These are phyloP conservation scores for Montipora efflorescens DNA, from an alignment of 64 coral and sea anemone genomes.

Conservation along the genomic window DNA sequence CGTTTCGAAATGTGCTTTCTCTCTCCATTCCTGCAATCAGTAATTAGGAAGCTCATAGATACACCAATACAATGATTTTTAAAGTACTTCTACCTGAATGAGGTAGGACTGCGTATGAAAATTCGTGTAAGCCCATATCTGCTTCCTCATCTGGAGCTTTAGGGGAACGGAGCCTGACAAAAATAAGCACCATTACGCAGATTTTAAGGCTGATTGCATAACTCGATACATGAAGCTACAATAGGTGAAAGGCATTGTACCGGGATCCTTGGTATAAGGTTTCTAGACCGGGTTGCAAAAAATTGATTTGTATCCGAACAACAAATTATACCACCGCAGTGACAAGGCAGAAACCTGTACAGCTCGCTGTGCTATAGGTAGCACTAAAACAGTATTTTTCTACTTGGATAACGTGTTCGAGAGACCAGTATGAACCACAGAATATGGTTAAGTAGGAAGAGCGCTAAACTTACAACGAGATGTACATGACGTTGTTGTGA, in stretches of 20 bases:
- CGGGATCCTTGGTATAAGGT: not conserved
- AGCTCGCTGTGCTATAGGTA: too few species aligned
- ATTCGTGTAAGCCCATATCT: slow-evolving; percentile 97
- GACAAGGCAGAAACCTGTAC: too few species aligned
- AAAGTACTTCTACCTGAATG: slow-evolving; percentile 74
- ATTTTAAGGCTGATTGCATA: not conserved
- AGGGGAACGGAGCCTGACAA: slow-evolving; percentile 81
- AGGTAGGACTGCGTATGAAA: slow-evolving; percentile 90
- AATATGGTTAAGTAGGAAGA: not conserved
- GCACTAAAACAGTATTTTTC: not conserved
- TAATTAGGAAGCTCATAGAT: too few species aligned
- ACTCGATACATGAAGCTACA: not conserved
- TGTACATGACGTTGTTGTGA: slow-evolving; percentile 83
- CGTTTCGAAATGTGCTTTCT: too few species aligned
- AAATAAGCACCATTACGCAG: not conserved
- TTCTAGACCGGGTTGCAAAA: too few species aligned
- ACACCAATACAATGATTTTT: too few species aligned
- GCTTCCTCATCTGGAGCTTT: slow-evolving; percentile 89
- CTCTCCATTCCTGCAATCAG: too few species aligned
- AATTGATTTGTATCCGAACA: too few species aligned
- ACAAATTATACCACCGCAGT: too few species aligned
- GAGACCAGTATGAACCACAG: too few species aligned
- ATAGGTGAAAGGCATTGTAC: not conserved
- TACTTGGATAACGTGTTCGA: not conserved
- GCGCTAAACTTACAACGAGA: slow-evolving; percentile 89